Evolutionary conservation across 2,113 vertebrate species (phyloP).

Genomic region (Pteropus alecto): DNA sequence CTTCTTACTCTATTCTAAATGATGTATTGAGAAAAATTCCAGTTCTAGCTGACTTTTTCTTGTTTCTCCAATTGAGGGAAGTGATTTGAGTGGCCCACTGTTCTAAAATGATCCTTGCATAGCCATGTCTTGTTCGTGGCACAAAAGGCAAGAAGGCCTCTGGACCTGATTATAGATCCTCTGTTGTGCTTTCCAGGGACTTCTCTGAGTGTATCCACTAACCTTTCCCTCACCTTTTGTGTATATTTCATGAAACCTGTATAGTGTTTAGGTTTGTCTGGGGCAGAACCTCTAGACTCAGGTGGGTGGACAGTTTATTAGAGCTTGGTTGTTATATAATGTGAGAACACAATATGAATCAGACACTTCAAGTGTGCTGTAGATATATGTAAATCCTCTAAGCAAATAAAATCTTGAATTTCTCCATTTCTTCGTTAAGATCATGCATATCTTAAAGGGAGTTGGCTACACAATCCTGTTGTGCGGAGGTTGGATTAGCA

Average conservation of each 20-base stretch:
- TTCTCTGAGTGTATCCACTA: not conserved
- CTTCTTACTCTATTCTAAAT: not conserved
- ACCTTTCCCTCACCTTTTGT: not conserved
- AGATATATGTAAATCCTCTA: not conserved
- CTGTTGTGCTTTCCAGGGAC: not conserved
- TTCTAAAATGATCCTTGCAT: not conserved
- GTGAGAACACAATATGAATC: not conserved
- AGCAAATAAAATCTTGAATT: not conserved
- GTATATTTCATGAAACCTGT: not conserved
- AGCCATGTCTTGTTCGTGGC: not conserved
- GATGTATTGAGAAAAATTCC: not conserved
- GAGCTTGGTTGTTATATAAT: not conserved
- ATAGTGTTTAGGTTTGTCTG: not conserved
- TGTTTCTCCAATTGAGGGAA: not conserved
- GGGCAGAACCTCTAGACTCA: not conserved
- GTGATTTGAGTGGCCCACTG: not conserved
- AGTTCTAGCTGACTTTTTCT: not conserved
- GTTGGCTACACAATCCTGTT: not conserved
- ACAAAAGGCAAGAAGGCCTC: not conserved
- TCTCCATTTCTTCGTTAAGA: slow-evolving; percentile 14
- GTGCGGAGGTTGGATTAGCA: not conserved
- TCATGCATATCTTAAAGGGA: not conserved
- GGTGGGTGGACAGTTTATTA: not conserved
- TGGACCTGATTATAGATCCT: not conserved
- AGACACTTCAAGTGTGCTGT: not conserved